Conservation (phyloP, 2,797 vertebrate genomes). For the Cetoscarus ocellatus region DNA sequence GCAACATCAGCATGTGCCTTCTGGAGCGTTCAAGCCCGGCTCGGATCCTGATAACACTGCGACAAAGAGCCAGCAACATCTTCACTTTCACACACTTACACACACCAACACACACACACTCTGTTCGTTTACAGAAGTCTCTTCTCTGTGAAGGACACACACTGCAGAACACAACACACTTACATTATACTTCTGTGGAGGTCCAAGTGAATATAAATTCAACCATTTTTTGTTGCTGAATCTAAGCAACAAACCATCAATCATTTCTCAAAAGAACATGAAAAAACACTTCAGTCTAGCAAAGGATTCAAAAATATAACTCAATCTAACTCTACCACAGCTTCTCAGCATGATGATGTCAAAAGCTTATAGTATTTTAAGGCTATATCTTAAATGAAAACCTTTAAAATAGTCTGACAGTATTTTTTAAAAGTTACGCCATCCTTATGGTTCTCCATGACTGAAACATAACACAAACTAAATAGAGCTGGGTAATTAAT, state of each 20-base stretch:
- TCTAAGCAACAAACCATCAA: conserved; percentile 17
- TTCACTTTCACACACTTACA: conserved; percentile 58
- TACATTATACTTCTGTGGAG: conserved; percentile 16
- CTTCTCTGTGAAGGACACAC: conserved; percentile 71
- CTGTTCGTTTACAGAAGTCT: conserved; percentile 53
- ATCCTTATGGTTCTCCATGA: too few species aligned
- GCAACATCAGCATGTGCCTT: conserved; percentile 83
- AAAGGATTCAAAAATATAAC: conserved; percentile 1
- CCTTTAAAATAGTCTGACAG: too few species aligned
- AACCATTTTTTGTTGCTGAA: conserved; percentile 36
- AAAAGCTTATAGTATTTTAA: not conserved
- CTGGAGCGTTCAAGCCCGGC: conserved; percentile 74
- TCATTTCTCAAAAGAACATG: conserved; percentile 35
- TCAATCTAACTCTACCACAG: conserved; percentile 7
- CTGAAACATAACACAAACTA: too few species aligned
- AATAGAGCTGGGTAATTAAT: too few species aligned
- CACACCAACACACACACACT: conserved; percentile 1
- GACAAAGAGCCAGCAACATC: conserved; percentile 82
- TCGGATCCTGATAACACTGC: conserved; percentile 84
- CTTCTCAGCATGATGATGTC: conserved; percentile 8
- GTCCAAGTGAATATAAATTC: conserved; percentile 35
- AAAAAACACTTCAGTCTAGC: conserved; percentile 13
- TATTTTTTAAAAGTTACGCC: too few species aligned
- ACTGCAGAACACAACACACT: conserved; percentile 57
- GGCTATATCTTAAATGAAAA: too few species aligned